Base-by-base conservation (phyloP, 2,797 vertebrate species). In the Fringilla coelebs region DNA sequence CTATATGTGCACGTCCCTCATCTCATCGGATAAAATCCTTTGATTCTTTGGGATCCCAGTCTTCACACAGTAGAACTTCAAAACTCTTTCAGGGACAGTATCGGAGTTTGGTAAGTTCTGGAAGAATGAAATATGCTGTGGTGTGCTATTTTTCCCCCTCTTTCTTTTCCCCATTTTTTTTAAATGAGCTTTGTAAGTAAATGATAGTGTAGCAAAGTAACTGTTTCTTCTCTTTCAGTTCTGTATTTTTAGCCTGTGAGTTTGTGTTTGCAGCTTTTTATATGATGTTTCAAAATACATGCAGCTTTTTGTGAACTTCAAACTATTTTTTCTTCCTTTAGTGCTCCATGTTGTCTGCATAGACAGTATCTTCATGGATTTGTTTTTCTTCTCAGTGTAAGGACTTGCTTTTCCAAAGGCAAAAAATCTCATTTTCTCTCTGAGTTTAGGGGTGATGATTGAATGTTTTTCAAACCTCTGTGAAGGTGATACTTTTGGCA, bases 1-100 rank as follows among this genome's bases (percentile, higher is more conserved):
- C 99, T 21, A 98, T 99, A 97, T 99, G 99, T 7, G 97, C 98
- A 60, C 99, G 99, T 65, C 98, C 99, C 55, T 99, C 99, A 26
- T 99, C 99, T 88, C 98, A 98, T 85, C 98, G 99, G 85, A 99
- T 99, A 97, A 99, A 99, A 96, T 99, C 99, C 3, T 99, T 99
- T 16, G 99, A 99, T 97, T 99, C 99, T 10, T 98, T 99, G 94
- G 98, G 98, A 96, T 98, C 98, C 65, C 99, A 99, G 96, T 97
- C 99, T 95, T 98, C 98, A 38, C 98, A 99, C 87, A 97, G 98
- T 52, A 98, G 99, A 94, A 98, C 99, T 96, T 99, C 99, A 94
- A 99, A 99, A 98, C 98, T 98, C 95, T 98, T 99, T 96, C 98
- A 99, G 97, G 99, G 98, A 97, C 99, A 99, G 97, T 99, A 99